Evolutionary conservation across 2,113 vertebrate genomes (phyloP), one percentile per base, ranked within the genome.

Genomic region (Hippocampus guttulatus): DNA sequence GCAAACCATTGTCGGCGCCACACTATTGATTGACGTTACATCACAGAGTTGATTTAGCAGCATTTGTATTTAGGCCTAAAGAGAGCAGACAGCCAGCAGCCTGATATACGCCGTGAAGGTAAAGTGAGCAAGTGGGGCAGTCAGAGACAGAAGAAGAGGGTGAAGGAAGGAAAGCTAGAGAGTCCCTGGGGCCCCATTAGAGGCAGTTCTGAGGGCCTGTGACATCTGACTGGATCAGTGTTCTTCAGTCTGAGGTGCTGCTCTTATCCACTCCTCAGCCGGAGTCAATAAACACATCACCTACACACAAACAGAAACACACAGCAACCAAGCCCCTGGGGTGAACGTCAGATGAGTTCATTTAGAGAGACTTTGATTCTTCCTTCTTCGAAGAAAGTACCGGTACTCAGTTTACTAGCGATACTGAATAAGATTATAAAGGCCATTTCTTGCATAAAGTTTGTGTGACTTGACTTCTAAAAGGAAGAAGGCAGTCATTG

Each of bases 151-250:
- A 76, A 73, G 64, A 75, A 69, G 74, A 89, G 85, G 77, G 83
- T 77, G 82, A 85, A 80, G 68, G 68, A 83, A 81, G 68, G 68
- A 83, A 83, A 81, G 81, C 82, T 68, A 76, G 75, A 81, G 71
- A 65, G 72, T 91, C 90, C 85, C 90, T 25, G 68, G 88, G 82
- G 90, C 73, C 88, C 88, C 87, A 91, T 91, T 91, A 91, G 88
- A 88, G 81, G 82, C 83, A 83, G 85, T 90, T 89, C 88, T 90
- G 85, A 89, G 85, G 82, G 84, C 84, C 83, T 71, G 84, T 91
- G 90, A 91, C 90, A 91, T 90, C 85, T 91, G 90, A 91, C 88
- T 90, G 85, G 90, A 90, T 91, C 90, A 91, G 90, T 88, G 88
- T 87, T 89, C 77, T 85, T 89, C 88, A 89, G 86, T 88, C 81